phyloP scores from a whole-genome alignment of 2,797 vertebrate genomes.

The Sebastes elongatus region DNA sequence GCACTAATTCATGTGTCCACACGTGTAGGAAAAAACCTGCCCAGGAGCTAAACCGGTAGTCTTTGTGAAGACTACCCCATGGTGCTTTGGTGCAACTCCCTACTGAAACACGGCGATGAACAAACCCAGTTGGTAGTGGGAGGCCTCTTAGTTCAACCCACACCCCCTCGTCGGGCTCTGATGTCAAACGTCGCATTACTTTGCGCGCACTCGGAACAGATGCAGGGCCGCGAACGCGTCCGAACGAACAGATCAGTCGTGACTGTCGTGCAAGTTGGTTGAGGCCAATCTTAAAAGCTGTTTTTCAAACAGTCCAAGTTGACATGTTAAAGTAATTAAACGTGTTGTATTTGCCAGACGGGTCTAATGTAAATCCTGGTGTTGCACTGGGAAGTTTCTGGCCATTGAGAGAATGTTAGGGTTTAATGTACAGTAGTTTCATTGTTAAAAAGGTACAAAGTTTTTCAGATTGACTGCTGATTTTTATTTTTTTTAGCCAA shows the following conservation, averaged over 20 bases:
- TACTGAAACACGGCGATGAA: slow-evolving; percentile 55
- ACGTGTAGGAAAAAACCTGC: slow-evolving; percentile 7
- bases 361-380: slow-evolving; percentile 44
- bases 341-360: slow-evolving; percentile 61
- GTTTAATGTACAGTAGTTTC: slow-evolving; percentile 79
- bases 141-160: slow-evolving; percentile 19
- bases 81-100: slow-evolving; percentile 77
- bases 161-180: slow-evolving; percentile 10
- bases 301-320: slow-evolving; percentile 52
- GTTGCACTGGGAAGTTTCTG: slow-evolving; percentile 57
- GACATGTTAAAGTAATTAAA: slow-evolving; percentile 44
- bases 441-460: slow-evolving; percentile 80
- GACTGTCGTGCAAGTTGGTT: slow-evolving; percentile 53
- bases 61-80: slow-evolving; percentile 47
- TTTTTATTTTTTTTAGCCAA: slow-evolving; percentile 61
- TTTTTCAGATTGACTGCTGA: slow-evolving; percentile 72
- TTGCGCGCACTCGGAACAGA: slow-evolving; percentile 41
- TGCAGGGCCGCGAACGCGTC: slow-evolving; percentile 46
- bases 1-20: slow-evolving; percentile 35
- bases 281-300: slow-evolving; percentile 45
- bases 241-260: slow-evolving; percentile 43
- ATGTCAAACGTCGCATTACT: slow-evolving; percentile 28
- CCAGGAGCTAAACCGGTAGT: slow-evolving; percentile 44
- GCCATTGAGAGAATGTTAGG: slow-evolving; percentile 70
- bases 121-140: slow-evolving; percentile 37